Conservation (phyloP, 2,113 vertebrate species). For the Trinectes maculatus region DNA sequence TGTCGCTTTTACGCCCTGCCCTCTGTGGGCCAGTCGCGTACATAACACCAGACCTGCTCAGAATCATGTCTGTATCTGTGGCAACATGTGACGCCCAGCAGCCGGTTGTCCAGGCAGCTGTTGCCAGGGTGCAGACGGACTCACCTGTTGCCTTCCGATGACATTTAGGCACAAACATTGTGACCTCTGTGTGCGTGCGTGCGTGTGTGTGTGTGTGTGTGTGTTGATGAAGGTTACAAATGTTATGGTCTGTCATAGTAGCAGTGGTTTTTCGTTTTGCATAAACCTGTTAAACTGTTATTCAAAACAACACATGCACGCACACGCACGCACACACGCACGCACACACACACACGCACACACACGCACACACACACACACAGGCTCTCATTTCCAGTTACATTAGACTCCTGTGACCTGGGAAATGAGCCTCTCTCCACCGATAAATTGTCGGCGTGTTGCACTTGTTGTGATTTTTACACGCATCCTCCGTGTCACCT, state of each 20-base stretch:
- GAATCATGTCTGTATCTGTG: constrained; percentile 38
- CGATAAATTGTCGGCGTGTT: constrained; percentile 3
- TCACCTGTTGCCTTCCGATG: constrained; percentile 74
- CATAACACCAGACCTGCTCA: no score
- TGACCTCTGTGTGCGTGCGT: constrained; percentile 19
- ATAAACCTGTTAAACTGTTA: constrained; percentile 30
- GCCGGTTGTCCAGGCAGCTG: constrained; percentile 66
- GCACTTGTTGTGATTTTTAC: constrained; percentile 24
- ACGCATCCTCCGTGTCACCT: constrained; percentile 59
- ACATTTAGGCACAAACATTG: constrained; percentile 38
- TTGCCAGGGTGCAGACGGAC: constrained; percentile 53
- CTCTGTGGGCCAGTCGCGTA: no score
- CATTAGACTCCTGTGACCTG: neutral
- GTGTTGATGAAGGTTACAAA: constrained; percentile 4
- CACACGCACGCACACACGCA: constrained; percentile 9
- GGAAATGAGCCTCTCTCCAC: constrained; percentile 21
- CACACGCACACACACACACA: constrained; percentile 4
- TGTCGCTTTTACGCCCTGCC: constrained; percentile 2
- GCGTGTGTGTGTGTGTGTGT: constrained; percentile 25
- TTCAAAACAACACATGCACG: constrained; percentile 12
- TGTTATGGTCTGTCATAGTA: neutral
- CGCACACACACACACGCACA: constrained; percentile 4
- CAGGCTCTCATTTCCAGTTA: neutral
- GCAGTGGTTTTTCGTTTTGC: constrained; percentile 41
- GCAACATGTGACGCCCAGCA: constrained; percentile 23